phyloP scores from a whole-genome alignment of 2,797 vertebrate species.

The Gastrophryne carolinensis region DNA sequence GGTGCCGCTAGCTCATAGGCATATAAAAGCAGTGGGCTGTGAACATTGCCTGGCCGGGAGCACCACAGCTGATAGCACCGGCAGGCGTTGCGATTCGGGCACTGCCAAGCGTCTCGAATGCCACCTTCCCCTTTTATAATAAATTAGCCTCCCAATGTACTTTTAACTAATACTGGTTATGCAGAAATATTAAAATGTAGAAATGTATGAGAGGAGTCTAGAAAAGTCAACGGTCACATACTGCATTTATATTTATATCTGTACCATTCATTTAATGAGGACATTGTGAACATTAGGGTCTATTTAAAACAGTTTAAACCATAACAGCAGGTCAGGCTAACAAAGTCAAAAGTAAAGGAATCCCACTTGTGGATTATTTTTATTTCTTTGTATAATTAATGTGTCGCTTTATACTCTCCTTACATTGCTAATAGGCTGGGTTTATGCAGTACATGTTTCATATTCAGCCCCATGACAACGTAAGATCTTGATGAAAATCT shows the following conservation, averaged over 20 bases:
- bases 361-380: background rate
- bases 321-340: background rate
- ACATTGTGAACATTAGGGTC: background rate
- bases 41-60: too few species aligned
- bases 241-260: background rate
- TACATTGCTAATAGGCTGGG: background rate
- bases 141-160: too few species aligned
- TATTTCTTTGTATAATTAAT: background rate
- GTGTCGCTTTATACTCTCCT: background rate
- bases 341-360: background rate
- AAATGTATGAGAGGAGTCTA: too few species aligned
- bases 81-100: too few species aligned
- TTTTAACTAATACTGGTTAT: too few species aligned
- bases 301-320: background rate
- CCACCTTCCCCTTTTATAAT: too few species aligned
- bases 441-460: background rate
- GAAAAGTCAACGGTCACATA: background rate
- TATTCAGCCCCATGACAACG: background rate
- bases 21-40: too few species aligned
- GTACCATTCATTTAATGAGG: background rate
- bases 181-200: too few species aligned
- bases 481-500: conserved; percentile 6
- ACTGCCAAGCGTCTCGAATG: too few species aligned
- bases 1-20: too few species aligned
- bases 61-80: too few species aligned